A percentile compares a stretch with the other conserved stretches of the same genome.
Evolutionary conservation across 64 coral and sea anemone species (phyloP).

Genomic region (Stylophora pistillata): DNA sequence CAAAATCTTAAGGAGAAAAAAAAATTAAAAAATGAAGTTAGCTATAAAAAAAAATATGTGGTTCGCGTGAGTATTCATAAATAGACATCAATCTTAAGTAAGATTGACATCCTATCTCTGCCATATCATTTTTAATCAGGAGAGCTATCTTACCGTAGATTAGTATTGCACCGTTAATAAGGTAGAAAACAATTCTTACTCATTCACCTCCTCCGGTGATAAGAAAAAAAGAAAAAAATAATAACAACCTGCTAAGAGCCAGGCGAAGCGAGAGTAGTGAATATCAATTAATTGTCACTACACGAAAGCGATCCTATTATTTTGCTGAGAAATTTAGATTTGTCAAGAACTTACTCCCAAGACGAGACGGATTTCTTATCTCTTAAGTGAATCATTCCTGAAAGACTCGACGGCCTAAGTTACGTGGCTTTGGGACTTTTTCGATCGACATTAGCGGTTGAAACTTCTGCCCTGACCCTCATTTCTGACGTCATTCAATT

Average conservation of each 20-base stretch:
- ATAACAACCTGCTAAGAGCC: background rate
- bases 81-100: background rate
- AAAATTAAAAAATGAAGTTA: too few species aligned
- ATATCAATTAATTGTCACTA: background rate
- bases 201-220: background rate
- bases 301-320: background rate
- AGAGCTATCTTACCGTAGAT: background rate
- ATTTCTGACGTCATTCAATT: too few species aligned
- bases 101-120: background rate
- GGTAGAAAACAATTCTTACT: background rate
- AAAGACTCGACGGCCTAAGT: too few species aligned
- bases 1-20: too few species aligned
- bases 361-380: background rate
- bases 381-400: background rate
- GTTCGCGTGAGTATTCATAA: background rate
- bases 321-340: too few species aligned
- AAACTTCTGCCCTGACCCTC: too few species aligned
- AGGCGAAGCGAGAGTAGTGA: background rate
- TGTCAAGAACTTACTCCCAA: too few species aligned
- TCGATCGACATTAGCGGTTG: too few species aligned
- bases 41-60: background rate
- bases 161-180: background rate
- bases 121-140: background rate
- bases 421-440: too few species aligned
- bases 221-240: background rate